phyloP scores from a whole-genome alignment of 1,140 invertebrate genomes.

The Drosophila ironensis region DNA sequence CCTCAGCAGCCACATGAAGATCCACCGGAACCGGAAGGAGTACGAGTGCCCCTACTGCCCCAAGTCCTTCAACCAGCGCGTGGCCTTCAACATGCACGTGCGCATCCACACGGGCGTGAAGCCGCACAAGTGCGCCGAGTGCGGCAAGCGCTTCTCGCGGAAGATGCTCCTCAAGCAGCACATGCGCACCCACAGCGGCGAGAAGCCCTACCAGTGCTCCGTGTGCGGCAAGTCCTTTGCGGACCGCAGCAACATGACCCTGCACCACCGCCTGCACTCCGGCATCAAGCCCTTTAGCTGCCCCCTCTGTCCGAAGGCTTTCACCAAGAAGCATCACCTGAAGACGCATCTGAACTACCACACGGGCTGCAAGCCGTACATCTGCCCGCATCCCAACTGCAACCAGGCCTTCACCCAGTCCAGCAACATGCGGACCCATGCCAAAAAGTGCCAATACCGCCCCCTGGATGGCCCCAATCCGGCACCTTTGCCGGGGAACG shows the following conservation, averaged over 20 bases:
- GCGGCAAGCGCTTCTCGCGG: constrained; percentile 92
- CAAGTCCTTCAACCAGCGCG: constrained; percentile 90
- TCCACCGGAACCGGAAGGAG: constrained; percentile 89
- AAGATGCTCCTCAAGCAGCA: constrained; percentile 92
- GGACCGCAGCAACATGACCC: constrained; percentile 91
- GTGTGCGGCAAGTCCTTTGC: constrained; percentile 84
- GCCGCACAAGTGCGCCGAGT: constrained; percentile 92
- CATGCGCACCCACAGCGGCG: constrained; percentile 87
- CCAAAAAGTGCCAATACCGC: constrained; percentile 86
- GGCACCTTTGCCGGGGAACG: constrained; percentile 19
- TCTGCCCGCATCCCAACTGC: constrained; percentile 88
- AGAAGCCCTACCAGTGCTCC: constrained; percentile 80
- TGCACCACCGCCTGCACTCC: constrained; percentile 90
- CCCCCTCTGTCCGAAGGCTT: constrained; percentile 91
- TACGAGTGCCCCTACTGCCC: constrained; percentile 89
- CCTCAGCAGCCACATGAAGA: constrained; percentile 90
- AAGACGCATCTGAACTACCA: constrained; percentile 93
- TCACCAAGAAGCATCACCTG: constrained; percentile 92
- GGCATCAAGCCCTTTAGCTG: constrained; percentile 94
- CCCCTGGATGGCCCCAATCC: constrained; percentile 51
- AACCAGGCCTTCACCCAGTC: constrained; percentile 89
- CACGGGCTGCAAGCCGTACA: constrained; percentile 89
- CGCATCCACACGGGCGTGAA: constrained; percentile 91
- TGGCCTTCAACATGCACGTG: constrained; percentile 92
- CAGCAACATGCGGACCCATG: constrained; percentile 90